A percentile compares a stretch with the other conserved stretches of the same genome.
phyloP scores from a whole-genome alignment of 2,888 invertebrate species.

The Scaptomyza flava region DNA sequence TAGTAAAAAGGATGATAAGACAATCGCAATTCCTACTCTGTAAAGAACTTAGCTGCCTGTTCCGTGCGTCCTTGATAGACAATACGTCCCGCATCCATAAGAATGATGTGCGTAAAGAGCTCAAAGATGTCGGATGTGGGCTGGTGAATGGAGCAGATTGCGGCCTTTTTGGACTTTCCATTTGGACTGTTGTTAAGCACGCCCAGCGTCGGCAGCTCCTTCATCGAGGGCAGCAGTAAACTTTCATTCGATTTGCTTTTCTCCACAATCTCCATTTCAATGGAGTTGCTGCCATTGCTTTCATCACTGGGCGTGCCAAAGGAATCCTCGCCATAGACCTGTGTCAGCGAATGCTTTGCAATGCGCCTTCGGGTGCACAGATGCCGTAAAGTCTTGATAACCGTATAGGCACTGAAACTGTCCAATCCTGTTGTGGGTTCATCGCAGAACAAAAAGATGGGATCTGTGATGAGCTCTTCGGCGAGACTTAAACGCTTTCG shows the following conservation, averaged over 20 bases:
- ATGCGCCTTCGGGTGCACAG: slow-evolving; percentile 85
- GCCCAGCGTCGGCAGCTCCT: slow-evolving; percentile 68
- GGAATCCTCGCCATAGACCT: slow-evolving; percentile 78
- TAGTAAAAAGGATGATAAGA: background rate
- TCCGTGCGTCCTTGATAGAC: slow-evolving; percentile 91
- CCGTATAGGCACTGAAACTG: slow-evolving; percentile 93
- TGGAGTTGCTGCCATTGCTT: slow-evolving; percentile 66
- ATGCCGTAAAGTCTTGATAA: slow-evolving; percentile 89
- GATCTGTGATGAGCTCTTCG: slow-evolving; percentile 94
- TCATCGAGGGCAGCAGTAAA: slow-evolving; percentile 48
- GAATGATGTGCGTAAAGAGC: slow-evolving; percentile 91
- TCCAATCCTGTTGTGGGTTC: slow-evolving; percentile 97
- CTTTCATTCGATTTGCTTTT: slow-evolving; percentile 52
- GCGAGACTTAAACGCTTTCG: slow-evolving; percentile 94
- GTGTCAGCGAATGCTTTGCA: slow-evolving; percentile 65
- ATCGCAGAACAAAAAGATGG: slow-evolving; percentile 95
- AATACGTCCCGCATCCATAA: slow-evolving; percentile 91
- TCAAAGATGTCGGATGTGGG: slow-evolving; percentile 94
- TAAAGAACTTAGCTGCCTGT: slow-evolving; percentile 89
- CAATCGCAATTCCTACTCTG: slow-evolving; percentile 85
- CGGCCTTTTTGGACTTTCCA: slow-evolving; percentile 86
- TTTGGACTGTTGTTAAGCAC: slow-evolving; percentile 72
- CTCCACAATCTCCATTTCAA: slow-evolving; percentile 79
- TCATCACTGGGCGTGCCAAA: slow-evolving; percentile 66
- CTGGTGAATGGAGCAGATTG: slow-evolving; percentile 95